These are phyloP conservation scores for Lagria hirta DNA, from an alignment of 2,888 invertebrate genomes.

Conservation along the genomic window DNA sequence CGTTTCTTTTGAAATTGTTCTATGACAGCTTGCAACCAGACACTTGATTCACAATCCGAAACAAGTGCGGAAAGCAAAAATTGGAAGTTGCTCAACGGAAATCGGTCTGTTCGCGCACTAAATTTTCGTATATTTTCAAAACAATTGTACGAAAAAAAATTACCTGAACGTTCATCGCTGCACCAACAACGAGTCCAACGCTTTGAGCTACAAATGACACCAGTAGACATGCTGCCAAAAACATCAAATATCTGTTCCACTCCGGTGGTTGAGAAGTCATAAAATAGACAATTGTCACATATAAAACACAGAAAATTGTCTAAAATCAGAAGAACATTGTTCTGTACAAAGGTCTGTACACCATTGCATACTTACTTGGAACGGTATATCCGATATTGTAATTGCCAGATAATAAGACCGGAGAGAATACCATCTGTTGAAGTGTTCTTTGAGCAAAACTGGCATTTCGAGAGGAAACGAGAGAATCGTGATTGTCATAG, in stretches of 20 bases:
- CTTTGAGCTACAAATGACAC: constrained; percentile 96
- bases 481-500: constrained; percentile 98
- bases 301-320: constrained; percentile 91
- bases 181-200: constrained; percentile 91
- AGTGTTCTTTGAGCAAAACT: constrained; percentile 90
- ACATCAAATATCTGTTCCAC: constrained; percentile 81
- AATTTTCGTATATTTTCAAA: too few species aligned
- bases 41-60: too few species aligned
- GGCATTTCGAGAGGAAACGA: constrained; percentile 97
- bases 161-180: constrained; percentile 90
- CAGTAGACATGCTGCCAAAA: constrained; percentile 81
- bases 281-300: constrained; percentile 91
- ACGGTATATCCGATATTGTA: constrained; percentile 95
- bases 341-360: background rate
- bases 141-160: too few species aligned
- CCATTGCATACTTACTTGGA: constrained; percentile 71
- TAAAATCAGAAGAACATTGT: constrained; percentile 54
- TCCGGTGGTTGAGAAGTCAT: constrained; percentile 92
- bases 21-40: too few species aligned
- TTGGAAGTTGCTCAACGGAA: too few species aligned
- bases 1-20: too few species aligned
- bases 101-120: too few species aligned
- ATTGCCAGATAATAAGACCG: constrained; percentile 94
- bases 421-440: constrained; percentile 96
- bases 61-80: too few species aligned